These are phyloP conservation scores for Bolborhynchus lineola DNA, from an alignment of 2,113 vertebrate genomes.

Conservation along the genomic window DNA sequence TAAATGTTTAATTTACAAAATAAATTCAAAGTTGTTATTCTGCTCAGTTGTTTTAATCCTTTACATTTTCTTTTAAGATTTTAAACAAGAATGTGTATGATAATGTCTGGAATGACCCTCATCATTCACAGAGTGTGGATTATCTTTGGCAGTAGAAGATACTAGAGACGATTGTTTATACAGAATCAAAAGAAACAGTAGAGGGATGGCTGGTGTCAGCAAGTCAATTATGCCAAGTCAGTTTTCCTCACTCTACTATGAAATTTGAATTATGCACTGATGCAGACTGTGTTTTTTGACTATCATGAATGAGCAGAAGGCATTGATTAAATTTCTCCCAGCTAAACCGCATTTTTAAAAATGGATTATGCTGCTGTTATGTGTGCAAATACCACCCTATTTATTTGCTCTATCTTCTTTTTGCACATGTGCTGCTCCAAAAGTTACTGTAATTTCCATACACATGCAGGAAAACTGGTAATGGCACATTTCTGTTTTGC, in stretches of 20 bases:
- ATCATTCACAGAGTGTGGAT: not conserved
- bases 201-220: not conserved
- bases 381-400: not conserved
- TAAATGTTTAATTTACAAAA: not conserved
- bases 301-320: constrained; percentile 36
- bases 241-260: not conserved
- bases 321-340: constrained; percentile 26
- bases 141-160: not conserved
- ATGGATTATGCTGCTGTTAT: not conserved
- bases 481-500: not conserved
- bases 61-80: not conserved
- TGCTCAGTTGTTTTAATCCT: not conserved
- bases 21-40: not conserved
- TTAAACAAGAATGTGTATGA: not conserved
- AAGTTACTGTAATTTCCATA: not conserved
- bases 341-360: not conserved
- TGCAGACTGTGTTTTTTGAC: not conserved
- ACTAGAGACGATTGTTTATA: not conserved
- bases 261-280: constrained; percentile 1
- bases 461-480: not conserved
- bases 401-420: not conserved
- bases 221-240: not conserved
- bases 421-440: not conserved
- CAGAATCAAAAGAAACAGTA: not conserved
- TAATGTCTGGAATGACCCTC: not conserved